Base-by-base conservation (phyloP, 2,113 vertebrate genomes). In the Engraulis encrasicolus region DNA sequence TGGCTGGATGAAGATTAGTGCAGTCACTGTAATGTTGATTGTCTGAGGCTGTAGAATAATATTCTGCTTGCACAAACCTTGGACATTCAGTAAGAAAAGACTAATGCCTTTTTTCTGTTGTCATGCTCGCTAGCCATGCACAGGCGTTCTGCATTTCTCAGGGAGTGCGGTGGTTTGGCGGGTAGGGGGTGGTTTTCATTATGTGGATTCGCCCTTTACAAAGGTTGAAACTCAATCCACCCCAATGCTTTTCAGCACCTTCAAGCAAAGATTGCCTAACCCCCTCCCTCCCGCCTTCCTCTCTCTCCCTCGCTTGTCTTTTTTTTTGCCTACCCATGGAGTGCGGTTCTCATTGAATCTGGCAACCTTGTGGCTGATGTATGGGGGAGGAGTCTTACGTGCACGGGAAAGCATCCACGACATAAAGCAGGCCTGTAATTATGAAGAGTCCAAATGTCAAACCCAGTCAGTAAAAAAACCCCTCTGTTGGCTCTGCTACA, bases 111-210 rank as follows among this genome's bases (percentile, higher is more conserved):
- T 74, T 34, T 74, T 31, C 14, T 34, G 27, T 34, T 34, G 66
- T 31, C 66, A 36, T 74, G 66, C 66, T 74, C 14, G 66, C 66
- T 74, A 27, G 66, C 66, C 66, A 74, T 74, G 66, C 66, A 34
- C 27, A 27, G 23, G 7, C 0, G 0, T 81, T 81, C 38, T 78
- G 6, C 50, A 74, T 74, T 31, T 27, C 23, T 58, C 50, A 61
- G 52, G 17, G 54, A 81, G 66, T 79, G 83, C 49, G 85, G 71
- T 66, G 31, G 34, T n/a, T n/a, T 37, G 61, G 78, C 45, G 34
- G 58, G n/a, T n/a, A n/a, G n/a, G n/a, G 50, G 79, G 27, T 48
- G 78, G 49, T 80, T 86, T 87, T 90, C 48, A 80, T 88, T 50
- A 78, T 79, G 66, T 79, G 61, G 80, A 49, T 83, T 37, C 7